Conservation (phyloP, 2,888 invertebrate genomes). For the Drosophila cognata region DNA sequence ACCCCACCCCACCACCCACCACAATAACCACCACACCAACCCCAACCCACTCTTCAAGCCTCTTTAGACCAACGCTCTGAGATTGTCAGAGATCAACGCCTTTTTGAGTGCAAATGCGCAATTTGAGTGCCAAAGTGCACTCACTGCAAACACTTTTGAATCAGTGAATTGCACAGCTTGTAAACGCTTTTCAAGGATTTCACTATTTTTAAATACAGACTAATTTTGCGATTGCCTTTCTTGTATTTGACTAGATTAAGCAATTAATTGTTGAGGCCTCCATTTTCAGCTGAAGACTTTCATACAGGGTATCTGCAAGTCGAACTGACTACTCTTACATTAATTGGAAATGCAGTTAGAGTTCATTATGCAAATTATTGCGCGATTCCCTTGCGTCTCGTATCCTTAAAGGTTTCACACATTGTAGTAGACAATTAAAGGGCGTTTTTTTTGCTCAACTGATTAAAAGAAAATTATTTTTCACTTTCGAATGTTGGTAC, state of each 20-base stretch:
- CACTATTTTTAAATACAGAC: neutral
- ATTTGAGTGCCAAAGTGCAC: slow-evolving; percentile 1
- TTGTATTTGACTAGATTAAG: neutral
- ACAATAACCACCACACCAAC: neutral
- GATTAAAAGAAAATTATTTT: slow-evolving; percentile 31
- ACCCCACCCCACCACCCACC: neutral
- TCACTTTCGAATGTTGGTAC: neutral
- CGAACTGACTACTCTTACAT: neutral
- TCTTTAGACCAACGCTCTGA: neutral
- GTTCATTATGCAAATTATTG: neutral
- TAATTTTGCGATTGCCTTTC: neutral
- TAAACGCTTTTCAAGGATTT: neutral
- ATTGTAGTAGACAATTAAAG: neutral
- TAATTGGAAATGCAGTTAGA: neutral
- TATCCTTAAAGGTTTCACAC: neutral
- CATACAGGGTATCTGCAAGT: neutral
- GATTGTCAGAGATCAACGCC: neutral
- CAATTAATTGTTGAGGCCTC: neutral
- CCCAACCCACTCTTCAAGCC: neutral
- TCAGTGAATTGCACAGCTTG: neutral
- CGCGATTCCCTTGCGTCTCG: neutral
- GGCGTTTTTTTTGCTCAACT: neutral
- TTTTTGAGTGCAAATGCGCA: slow-evolving; percentile 40
- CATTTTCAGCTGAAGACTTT: neutral
- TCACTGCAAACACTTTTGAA: neutral